phyloP scores from a whole-genome alignment of 2,888 invertebrate species.

The Lycaena phlaeas region DNA sequence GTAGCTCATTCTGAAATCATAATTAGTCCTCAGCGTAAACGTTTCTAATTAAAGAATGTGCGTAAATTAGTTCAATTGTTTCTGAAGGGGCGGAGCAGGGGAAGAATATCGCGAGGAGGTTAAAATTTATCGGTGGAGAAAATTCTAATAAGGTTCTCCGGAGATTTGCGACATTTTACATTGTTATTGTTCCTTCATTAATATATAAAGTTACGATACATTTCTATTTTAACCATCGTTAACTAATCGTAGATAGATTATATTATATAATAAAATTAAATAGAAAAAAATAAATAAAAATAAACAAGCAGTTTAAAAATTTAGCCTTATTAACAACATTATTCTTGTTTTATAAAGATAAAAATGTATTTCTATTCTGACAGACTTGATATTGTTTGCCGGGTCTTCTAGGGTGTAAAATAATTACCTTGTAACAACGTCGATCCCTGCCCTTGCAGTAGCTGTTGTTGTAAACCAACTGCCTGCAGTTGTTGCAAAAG shows the following conservation, averaged over 20 bases:
- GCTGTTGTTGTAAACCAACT: slow-evolving; percentile 74
- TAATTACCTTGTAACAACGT: slow-evolving; percentile 58
- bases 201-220: no score
- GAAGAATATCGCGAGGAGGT: slow-evolving; percentile 9
- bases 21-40: slow-evolving; percentile 24
- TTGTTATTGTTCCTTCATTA: slow-evolving; percentile 2
- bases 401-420: no score
- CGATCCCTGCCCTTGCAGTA: slow-evolving; percentile 74
- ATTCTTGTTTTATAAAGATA: no score
- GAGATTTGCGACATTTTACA: slow-evolving; percentile 5
- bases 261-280: no score
- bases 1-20: slow-evolving; percentile 27
- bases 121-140: slow-evolving; percentile 6
- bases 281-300: no score
- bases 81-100: slow-evolving; percentile 15
- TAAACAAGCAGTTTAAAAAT: no score
- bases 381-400: no score
- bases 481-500: slow-evolving; percentile 77
- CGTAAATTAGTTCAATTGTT: slow-evolving; percentile 24
- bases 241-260: no score
- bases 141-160: slow-evolving; percentile 5
- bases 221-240: no score
- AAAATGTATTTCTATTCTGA: no score
- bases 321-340: no score
- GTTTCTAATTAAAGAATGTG: slow-evolving; percentile 23